Conservation (phyloP, 2,888 invertebrate genomes). For the Euproctis similis region DNA sequence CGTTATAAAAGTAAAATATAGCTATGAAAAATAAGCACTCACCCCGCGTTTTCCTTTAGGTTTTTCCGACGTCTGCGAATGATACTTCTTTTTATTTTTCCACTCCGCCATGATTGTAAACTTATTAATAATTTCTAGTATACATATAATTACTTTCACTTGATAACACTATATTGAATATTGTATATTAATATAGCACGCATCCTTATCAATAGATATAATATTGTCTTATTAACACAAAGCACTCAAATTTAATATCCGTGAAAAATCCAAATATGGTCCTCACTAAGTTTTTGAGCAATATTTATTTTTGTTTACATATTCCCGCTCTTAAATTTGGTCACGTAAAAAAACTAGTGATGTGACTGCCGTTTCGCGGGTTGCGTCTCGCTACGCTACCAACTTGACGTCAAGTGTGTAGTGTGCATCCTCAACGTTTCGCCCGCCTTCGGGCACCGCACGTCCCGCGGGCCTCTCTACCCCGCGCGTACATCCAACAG, state of each 20-base stretch:
- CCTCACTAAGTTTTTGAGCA: constrained; percentile 5
- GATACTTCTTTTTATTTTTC: constrained; percentile 37
- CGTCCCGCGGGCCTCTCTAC: constrained; percentile 34
- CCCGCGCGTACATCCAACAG: constrained; percentile 34
- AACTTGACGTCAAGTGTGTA: constrained; percentile 51
- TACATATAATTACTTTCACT: constrained; percentile 24
- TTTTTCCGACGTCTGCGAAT: constrained; percentile 43
- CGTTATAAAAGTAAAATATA: not conserved
- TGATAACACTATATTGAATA: constrained; percentile 19
- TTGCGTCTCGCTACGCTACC: constrained; percentile 54
- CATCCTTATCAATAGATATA: constrained; percentile 6
- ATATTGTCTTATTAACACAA: constrained; percentile 7
- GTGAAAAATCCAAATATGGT: constrained; percentile 10
- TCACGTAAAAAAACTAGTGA: no score
- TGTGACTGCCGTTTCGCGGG: constrained; percentile 21
- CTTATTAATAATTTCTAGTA: constrained; percentile 13
- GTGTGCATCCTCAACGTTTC: constrained; percentile 45
- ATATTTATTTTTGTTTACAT: no score
- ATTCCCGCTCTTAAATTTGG: no score
- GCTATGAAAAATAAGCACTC: constrained; percentile 25
- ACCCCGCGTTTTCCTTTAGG: constrained; percentile 57
- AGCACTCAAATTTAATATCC: constrained; percentile 20
- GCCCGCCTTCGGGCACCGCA: constrained; percentile 46
- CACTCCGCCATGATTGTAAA: constrained; percentile 19
- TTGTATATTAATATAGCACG: constrained; percentile 5